Evolutionary conservation across 2,113 vertebrate species (phyloP).

Genomic region (Synodontis membranacea): DNA sequence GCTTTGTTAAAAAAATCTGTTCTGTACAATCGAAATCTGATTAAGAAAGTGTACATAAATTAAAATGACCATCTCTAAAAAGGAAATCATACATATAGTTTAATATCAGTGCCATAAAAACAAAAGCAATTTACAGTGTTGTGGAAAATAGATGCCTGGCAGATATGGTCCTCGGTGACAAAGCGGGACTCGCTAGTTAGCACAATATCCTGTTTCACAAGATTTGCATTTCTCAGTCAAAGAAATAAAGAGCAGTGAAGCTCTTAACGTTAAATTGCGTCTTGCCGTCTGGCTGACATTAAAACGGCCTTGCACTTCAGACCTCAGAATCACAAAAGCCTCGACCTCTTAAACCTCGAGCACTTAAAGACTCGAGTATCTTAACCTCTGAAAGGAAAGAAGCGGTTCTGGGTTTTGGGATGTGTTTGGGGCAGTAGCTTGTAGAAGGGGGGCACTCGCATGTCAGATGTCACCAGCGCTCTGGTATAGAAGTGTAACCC

Average conservation of each 20-base stretch:
- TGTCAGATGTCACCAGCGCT: constrained; percentile 85
- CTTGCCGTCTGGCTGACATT: background rate
- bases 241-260: background rate
- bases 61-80: background rate
- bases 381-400: constrained; percentile 19
- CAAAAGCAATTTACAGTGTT: background rate
- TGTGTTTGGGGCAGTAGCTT: constrained; percentile 60
- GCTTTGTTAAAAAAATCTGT: background rate
- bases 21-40: background rate
- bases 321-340: constrained; percentile 27
- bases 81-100: background rate
- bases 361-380: constrained; percentile 25
- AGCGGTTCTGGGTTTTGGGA: constrained; percentile 12
- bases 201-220: background rate
- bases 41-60: background rate
- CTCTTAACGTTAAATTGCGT: background rate
- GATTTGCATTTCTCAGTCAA: background rate
- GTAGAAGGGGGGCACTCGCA: constrained; percentile 72
- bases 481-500: constrained; percentile 77
- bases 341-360: constrained; percentile 14
- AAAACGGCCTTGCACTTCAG: background rate
- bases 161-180: background rate
- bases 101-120: background rate
- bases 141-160: background rate
- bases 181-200: background rate